Evolutionary conservation across 2,888 invertebrate genomes (phyloP).

Genomic region (Plutella xylostella): DNA sequence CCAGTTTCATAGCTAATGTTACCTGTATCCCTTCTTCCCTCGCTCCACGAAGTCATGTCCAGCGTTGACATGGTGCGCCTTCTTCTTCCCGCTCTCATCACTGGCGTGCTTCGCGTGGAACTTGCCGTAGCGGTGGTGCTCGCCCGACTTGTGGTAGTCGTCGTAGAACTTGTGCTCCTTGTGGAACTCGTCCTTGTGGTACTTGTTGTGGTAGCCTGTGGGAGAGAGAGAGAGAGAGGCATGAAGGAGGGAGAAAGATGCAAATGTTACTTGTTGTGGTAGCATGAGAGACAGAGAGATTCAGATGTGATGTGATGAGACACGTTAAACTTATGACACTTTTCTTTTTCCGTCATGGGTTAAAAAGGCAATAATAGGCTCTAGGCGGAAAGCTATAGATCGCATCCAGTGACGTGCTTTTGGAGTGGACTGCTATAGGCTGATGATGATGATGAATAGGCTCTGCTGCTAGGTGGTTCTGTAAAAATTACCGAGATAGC

Average conservation of each 20-base stretch:
- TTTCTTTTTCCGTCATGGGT: background rate
- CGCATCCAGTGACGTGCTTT: no score
- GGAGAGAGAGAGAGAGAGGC: conserved; percentile 2
- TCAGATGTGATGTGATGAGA: background rate
- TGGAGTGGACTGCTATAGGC: no score
- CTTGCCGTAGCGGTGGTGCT: conserved; percentile 76
- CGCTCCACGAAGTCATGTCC: conserved; percentile 72
- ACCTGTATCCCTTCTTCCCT: conserved; percentile 73
- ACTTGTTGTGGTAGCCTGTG: conserved; percentile 79
- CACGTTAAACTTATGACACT: background rate
- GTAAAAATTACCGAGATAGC: no score
- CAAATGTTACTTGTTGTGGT: background rate
- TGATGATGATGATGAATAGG: no score
- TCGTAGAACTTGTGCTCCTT: conserved; percentile 85
- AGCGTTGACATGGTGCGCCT: conserved; percentile 73
- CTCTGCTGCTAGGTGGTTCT: no score
- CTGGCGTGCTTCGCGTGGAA: conserved; percentile 74
- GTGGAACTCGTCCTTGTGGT: conserved; percentile 83
- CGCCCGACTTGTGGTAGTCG: conserved; percentile 77
- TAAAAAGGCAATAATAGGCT: background rate
- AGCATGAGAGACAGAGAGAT: no score
- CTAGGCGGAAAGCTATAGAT: no score
- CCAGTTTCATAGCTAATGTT: no score
- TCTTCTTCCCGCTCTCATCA: conserved; percentile 74
- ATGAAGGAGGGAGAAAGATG: background rate